A percentile compares a stretch with the other conserved stretches of the same genome.
phyloP scores from a whole-genome alignment of 2,797 vertebrate genomes.

The Thripadectes ignobilis region DNA sequence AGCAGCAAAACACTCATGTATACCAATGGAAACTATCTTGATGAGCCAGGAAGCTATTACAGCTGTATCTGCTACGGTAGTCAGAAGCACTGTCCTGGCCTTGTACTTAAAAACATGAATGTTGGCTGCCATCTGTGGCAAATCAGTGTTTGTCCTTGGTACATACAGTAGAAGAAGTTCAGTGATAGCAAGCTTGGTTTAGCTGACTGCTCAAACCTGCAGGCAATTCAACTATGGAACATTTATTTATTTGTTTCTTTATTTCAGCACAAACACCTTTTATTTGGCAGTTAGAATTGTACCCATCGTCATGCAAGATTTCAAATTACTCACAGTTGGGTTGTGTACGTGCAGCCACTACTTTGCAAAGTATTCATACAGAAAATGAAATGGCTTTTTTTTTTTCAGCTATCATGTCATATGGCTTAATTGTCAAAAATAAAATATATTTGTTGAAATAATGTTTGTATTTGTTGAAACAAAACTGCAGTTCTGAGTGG shows the following conservation, averaged over 20 bases:
- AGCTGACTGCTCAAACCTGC: background rate
- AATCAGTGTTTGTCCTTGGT: background rate
- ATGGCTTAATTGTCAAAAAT: background rate
- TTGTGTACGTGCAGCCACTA: background rate
- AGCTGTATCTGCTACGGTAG: background rate
- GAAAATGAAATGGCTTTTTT: background rate
- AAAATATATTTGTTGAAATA: background rate
- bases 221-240: rapidly evolving
- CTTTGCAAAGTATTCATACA: background rate
- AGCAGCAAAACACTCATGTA: background rate
- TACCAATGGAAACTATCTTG: background rate
- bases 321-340: background rate
- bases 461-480: background rate
- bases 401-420: background rate
- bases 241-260: background rate
- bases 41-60: background rate
- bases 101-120: background rate
- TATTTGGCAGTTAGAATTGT: background rate
- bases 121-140: background rate
- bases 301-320: rapidly evolving
- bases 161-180: background rate
- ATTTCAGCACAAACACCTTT: background rate
- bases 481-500: background rate
- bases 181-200: background rate
- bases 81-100: background rate